Evolutionary conservation across 2,113 vertebrate genomes (phyloP).

Genomic region (Tauraco erythrolophus): DNA sequence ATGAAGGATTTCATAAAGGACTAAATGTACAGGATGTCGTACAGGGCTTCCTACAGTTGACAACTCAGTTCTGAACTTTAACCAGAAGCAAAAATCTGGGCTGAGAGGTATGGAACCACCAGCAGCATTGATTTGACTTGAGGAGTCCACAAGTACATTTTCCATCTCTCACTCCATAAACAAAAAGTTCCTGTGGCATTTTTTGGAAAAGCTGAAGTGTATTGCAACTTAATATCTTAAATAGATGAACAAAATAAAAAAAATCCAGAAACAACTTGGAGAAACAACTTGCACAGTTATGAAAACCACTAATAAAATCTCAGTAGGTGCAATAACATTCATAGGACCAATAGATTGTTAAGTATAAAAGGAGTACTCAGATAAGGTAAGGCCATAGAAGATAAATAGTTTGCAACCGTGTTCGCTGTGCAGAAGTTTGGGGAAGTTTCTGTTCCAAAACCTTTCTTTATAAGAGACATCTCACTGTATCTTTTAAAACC

Average conservation of each 20-base stretch:
- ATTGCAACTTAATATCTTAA: background rate
- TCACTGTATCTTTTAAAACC: background rate
- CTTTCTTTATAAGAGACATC: background rate
- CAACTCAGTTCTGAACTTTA: background rate
- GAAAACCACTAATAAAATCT: background rate
- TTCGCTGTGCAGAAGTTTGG: background rate
- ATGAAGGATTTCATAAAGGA: background rate
- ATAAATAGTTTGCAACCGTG: background rate
- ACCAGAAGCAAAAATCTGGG: background rate
- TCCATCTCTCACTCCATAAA: background rate
- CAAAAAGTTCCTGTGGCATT: background rate
- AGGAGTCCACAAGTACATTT: background rate
- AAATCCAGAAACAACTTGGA: background rate
- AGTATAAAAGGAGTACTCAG: background rate
- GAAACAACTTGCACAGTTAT: background rate
- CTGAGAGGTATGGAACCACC: background rate
- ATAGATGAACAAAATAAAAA: background rate
- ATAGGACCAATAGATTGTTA: background rate
- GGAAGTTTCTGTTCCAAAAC: background rate
- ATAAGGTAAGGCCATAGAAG: background rate
- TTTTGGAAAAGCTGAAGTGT: background rate
- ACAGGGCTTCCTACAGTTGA: background rate
- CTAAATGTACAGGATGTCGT: background rate
- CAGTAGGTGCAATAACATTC: background rate
- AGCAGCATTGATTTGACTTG: background rate